Percentiles rank a stretch among this genome's conserved stretches.
Evolutionary conservation across 2,888 invertebrate genomes (phyloP).

Genomic region (Limulus polyphemus): DNA sequence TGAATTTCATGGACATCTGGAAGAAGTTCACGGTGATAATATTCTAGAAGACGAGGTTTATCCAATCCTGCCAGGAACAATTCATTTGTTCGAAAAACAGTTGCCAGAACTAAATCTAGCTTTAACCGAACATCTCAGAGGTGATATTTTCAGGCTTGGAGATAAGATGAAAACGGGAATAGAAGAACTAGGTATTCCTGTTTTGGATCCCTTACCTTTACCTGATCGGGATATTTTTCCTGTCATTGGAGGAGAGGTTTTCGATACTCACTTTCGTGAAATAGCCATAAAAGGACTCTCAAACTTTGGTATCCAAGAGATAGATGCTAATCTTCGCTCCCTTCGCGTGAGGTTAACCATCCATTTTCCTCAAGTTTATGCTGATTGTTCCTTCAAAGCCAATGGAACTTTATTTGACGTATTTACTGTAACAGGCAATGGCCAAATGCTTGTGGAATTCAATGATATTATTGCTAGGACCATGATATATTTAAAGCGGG

Average conservation of each 20-base stretch:
- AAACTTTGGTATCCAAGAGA: slow-evolving; percentile 18
- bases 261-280: slow-evolving; percentile 21
- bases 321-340: slow-evolving; percentile 21
- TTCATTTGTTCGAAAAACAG: too few species aligned
- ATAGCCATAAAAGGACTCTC: slow-evolving; percentile 22
- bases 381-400: slow-evolving; percentile 21
- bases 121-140: too few species aligned
- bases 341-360: slow-evolving; percentile 22
- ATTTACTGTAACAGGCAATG: slow-evolving; percentile 24
- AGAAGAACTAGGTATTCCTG: slow-evolving; percentile 18
- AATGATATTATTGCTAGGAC: slow-evolving; percentile 27
- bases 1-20: too few species aligned
- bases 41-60: too few species aligned
- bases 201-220: slow-evolving; percentile 23
- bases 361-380: slow-evolving; percentile 22
- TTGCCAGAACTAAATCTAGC: too few species aligned
- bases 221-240: slow-evolving; percentile 24
- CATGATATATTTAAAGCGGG: slow-evolving; percentile 25
- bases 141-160: background rate
- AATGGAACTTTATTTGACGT: slow-evolving; percentile 27
- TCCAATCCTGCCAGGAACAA: too few species aligned
- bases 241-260: slow-evolving; percentile 23
- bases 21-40: too few species aligned
- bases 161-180: slow-evolving; percentile 20
- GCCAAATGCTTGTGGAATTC: slow-evolving; percentile 23